A percentile compares a stretch with the other conserved stretches of the same genome.
Conservation (phyloP, 1,140 invertebrate genomes). For the Panagrolaimus sp. region DNA sequence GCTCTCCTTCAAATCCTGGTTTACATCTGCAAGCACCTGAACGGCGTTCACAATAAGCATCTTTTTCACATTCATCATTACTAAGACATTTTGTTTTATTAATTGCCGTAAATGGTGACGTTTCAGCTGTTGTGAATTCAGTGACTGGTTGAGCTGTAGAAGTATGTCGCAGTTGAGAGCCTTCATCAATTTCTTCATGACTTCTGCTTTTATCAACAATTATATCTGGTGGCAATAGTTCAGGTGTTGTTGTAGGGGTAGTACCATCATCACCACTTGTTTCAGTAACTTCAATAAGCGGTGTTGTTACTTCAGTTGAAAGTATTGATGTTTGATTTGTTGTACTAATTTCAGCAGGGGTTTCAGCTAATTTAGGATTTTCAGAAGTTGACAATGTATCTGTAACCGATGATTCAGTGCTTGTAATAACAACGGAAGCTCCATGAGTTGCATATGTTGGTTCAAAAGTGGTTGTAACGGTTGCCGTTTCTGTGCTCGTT, state of each 20-base stretch:
- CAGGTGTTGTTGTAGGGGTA: too few species aligned
- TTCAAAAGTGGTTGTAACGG: too few species aligned
- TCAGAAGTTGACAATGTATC: neutral
- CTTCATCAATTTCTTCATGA: too few species aligned
- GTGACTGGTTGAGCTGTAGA: neutral
- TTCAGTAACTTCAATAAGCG: too few species aligned
- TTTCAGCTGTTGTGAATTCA: neutral
- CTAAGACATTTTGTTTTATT: constrained; percentile 29
- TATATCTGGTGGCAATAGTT: too few species aligned
- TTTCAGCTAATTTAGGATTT: neutral
- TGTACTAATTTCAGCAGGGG: neutral
- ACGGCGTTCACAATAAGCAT: constrained; percentile 46
- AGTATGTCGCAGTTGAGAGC: too few species aligned
- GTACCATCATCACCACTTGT: too few species aligned
- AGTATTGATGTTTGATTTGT: neutral
- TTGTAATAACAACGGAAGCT: neutral
- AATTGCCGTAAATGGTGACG: constrained; percentile 8
- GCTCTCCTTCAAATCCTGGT: constrained; percentile 45
- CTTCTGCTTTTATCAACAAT: too few species aligned
- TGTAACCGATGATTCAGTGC: neutral
- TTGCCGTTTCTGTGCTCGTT: too few species aligned
- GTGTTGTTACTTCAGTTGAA: too few species aligned
- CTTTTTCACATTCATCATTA: constrained; percentile 45
- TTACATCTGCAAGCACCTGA: constrained; percentile 41
- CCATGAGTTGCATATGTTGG: neutral